These are phyloP conservation scores for Malaclemys terrapin DNA, from an alignment of 2,113 vertebrate genomes.

Conservation along the genomic window DNA sequence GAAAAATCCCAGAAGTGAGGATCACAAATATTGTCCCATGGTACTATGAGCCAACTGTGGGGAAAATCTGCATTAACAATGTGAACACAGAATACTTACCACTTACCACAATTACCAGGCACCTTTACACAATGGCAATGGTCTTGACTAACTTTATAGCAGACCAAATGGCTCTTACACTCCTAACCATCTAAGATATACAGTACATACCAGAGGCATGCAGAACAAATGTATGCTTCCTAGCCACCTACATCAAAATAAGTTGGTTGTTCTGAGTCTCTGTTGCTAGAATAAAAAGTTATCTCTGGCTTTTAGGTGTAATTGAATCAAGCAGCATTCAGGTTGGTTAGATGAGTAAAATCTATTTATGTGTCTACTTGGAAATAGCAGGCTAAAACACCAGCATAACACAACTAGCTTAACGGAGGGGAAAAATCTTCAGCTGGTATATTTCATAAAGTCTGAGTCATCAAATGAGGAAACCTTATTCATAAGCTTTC, in stretches of 20 bases:
- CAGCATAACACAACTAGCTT: neutral
- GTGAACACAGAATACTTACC: neutral
- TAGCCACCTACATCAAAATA: neutral
- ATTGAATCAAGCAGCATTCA: neutral
- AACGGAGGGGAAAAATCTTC: neutral
- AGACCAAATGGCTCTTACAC: too few relatives aligned
- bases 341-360: neutral
- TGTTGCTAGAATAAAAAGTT: neutral
- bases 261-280: neutral
- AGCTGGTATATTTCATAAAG: slow-evolving; percentile 32
- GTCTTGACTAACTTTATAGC: neutral
- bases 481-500: neutral
- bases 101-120: neutral
- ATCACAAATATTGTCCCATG: neutral
- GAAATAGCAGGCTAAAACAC: neutral
- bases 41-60: neutral
- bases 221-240: neutral
- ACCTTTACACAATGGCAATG: neutral
- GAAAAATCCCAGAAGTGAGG: neutral
- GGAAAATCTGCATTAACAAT: neutral
- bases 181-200: too few relatives aligned
- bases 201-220: neutral
- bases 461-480: neutral
- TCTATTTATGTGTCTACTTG: neutral
- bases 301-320: neutral